A percentile compares a stretch with the other conserved stretches of the same genome.
Evolutionary conservation across 2,797 vertebrate species (phyloP).

Genomic region (Peromyscus melanophrys): DNA sequence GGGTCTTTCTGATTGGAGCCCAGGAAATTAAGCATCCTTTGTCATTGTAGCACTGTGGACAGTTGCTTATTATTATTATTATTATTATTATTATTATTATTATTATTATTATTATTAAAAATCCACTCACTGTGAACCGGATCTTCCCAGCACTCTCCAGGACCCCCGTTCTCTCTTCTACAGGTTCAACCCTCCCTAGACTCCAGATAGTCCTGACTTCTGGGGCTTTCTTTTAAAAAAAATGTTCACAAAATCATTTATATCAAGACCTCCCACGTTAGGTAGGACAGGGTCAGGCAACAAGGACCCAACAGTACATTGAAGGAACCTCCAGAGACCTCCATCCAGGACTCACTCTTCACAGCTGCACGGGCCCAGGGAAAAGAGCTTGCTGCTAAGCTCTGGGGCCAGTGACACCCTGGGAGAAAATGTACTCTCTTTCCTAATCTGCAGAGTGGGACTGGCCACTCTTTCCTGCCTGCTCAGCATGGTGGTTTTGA

Average conservation of each 20-base stretch:
- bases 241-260: not conserved
- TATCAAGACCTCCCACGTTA: not conserved
- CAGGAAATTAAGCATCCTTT: not conserved
- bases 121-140: not conserved
- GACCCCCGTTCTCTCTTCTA: not conserved
- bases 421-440: not conserved
- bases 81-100: too few species aligned
- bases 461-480: not conserved
- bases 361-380: not conserved
- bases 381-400: not conserved
- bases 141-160: not conserved
- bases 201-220: not conserved
- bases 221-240: not conserved
- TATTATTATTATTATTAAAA: not conserved
- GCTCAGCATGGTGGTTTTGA: not conserved
- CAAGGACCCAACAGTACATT: not conserved
- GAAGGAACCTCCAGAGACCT: not conserved
- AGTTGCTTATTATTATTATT: too few species aligned
- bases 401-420: not conserved
- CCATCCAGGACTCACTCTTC: not conserved
- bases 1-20: not conserved
- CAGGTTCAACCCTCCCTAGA: not conserved
- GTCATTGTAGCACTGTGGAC: not conserved
- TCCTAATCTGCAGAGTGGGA: constrained; percentile 9
- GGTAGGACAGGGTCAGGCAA: not conserved